phyloP scores from a whole-genome alignment of 1,140 invertebrate genomes.

The Hypsibius dujardini region DNA sequence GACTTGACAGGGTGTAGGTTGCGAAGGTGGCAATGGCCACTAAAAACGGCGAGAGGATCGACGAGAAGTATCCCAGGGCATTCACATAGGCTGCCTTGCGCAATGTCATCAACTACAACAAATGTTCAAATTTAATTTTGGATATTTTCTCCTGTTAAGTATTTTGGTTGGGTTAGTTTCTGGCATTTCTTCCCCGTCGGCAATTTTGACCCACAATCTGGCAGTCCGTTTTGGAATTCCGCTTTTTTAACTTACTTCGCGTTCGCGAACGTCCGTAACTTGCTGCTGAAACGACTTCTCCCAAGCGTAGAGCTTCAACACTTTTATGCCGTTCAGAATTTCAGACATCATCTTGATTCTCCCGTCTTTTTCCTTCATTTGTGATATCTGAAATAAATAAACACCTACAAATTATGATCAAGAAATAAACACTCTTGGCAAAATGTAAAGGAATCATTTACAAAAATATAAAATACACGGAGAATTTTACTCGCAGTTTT shows the following conservation, averaged over 20 bases:
- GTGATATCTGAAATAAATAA: constrained; percentile 7
- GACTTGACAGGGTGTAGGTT: constrained; percentile 53
- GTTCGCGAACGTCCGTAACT: neutral
- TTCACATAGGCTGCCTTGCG: neutral
- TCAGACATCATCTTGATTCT: neutral
- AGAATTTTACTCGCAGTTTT: no score
- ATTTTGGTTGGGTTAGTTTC: no score
- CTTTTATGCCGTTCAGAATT: constrained; percentile 1
- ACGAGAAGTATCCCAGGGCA: neutral
- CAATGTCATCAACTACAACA: constrained; percentile 1
- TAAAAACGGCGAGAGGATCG: constrained; percentile 18
- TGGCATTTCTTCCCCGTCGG: no score
- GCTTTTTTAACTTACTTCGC: neutral
- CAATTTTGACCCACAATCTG: neutral
- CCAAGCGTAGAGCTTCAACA: constrained; percentile 5
- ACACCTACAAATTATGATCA: no score
- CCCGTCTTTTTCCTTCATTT: constrained; percentile 6
- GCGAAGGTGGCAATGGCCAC: constrained; percentile 66
- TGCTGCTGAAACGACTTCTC: neutral
- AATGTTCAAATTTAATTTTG: neutral
- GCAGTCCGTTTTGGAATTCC: neutral
- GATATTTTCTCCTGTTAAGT: no score
- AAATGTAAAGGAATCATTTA: no score
- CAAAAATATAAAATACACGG: no score
- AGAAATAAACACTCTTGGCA: no score